Evolutionary conservation across 1,140 invertebrate species (phyloP), one percentile per base, ranked within the genome.

Genomic region (Papilio helenus): DNA sequence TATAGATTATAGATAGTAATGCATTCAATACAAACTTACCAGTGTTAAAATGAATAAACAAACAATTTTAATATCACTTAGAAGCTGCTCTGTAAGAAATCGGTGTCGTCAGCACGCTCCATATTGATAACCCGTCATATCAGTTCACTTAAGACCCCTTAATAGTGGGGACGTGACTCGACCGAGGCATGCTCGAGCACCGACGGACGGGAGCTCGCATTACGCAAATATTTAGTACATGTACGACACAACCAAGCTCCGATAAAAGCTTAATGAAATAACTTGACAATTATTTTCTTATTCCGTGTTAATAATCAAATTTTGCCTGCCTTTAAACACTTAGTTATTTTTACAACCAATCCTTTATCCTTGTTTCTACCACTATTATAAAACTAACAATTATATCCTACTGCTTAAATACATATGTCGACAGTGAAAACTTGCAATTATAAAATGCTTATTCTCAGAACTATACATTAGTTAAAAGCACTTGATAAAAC

Each of bases 101-200:
- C 42, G 20, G 18, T 68, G 61, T 77, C 80, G 77, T 76, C 26
- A 83, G 81, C 82, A 81, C 76, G 84, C 79, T 78, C 46, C 76
- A 86, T 85, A 88, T 84, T 85, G 85, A 88, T 87, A 88, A 83
- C 85, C 80, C 81, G 82, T 83, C 85, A 85, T 85, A 87, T 86
- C 84, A 80, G 72, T 55, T 83, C 82, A 81, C 82, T 84, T 76
- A 79, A 74, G 73, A 76, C 71, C 79, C 78, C 82, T 84, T 88
- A 87, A 88, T 84, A 85, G 86, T 80, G 79, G 76, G 82, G 80
- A 88, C 87, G 87, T 88, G 87, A 84, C 87, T 80, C 42, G 79
- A 20, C 71, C 79, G 79, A 80, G 79, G 68, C 78, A 18, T 29
- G 72, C 42, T 51, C 20, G 72, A 49, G 44, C 39, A 10, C 42